Percentiles rank a stretch among this genome's conserved stretches.
phyloP scores from a whole-genome alignment of 2,888 invertebrate genomes.

The Anthoptus insignis region DNA sequence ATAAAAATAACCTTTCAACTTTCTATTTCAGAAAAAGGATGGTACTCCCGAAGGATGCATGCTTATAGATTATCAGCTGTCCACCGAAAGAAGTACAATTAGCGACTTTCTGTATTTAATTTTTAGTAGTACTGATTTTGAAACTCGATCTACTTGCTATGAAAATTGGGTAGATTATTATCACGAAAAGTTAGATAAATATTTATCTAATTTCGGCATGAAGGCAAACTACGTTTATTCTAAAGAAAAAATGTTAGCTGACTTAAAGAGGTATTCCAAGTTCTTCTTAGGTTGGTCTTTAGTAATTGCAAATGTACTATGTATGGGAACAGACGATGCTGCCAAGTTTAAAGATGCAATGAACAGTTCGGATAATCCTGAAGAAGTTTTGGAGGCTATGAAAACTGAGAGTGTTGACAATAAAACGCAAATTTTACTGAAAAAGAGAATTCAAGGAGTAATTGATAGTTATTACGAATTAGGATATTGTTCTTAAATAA shows the following conservation, averaged over 20 bases:
- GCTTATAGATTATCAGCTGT: constrained; percentile 59
- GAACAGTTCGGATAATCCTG: constrained; percentile 9
- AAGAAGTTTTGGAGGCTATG: constrained; percentile 15
- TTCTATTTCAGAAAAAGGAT: neutral
- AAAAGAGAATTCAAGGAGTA: constrained; percentile 45
- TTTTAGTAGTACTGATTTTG: constrained; percentile 58
- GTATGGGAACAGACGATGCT: constrained; percentile 52
- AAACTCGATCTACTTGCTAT: constrained; percentile 50
- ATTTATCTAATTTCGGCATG: constrained; percentile 49
- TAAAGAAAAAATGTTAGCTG: constrained; percentile 54
- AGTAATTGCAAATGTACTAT: constrained; percentile 45
- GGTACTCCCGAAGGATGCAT: constrained; percentile 38
- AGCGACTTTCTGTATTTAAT: constrained; percentile 54
- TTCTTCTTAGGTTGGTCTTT: constrained; percentile 45
- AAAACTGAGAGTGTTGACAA: constrained; percentile 17
- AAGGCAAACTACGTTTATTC: constrained; percentile 53
- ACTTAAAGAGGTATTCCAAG: constrained; percentile 54
- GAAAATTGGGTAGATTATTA: constrained; percentile 56
- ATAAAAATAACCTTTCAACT: neutral
- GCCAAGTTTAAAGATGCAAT: constrained; percentile 43
- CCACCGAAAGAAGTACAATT: constrained; percentile 50
- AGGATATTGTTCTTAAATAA: constrained; percentile 36
- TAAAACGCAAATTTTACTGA: constrained; percentile 37
- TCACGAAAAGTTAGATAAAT: constrained; percentile 51
- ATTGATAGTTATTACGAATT: constrained; percentile 49